Conservation (phyloP, 2,113 vertebrate genomes). For the Oostethus manadensis region DNA sequence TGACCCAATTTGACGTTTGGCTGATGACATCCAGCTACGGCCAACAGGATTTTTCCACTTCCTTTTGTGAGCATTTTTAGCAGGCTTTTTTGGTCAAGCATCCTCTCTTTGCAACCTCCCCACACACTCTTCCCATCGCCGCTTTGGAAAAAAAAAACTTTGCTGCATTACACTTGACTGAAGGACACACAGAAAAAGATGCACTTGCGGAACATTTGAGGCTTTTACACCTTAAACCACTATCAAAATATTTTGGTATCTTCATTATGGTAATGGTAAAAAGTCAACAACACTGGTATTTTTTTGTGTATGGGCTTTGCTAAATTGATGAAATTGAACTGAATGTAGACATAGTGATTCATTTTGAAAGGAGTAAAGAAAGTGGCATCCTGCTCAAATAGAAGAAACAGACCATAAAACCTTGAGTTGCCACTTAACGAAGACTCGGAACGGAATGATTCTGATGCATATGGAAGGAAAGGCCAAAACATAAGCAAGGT, state of each 20-base stretch:
- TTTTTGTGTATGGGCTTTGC: no score
- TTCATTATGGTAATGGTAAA: no score
- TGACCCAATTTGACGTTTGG: neutral
- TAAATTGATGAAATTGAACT: conserved; percentile 1
- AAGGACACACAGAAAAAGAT: conserved; percentile 1
- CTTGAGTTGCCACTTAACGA: neutral
- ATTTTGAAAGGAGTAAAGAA: conserved; percentile 18
- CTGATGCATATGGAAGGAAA: no score
- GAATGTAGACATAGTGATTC: conserved; percentile 1
- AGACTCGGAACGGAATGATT: no score
- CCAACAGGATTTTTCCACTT: neutral
- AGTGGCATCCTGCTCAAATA: neutral
- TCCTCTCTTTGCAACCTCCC: conserved; percentile 1
- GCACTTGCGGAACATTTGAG: neutral
- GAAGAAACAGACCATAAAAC: neutral
- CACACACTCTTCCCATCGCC: neutral
- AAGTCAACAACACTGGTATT: no score
- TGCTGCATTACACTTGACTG: conserved; percentile 2
- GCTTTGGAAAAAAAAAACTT: conserved; percentile 12
- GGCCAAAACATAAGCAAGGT: no score
- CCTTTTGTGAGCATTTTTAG: conserved; percentile 7
- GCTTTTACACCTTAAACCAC: no score
- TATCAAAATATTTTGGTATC: no score
- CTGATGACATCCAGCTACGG: conserved; percentile 1
- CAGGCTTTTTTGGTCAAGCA: neutral